These are phyloP conservation scores for Tenthredo notha DNA, from an alignment of 2,888 invertebrate species.

Conservation along the genomic window DNA sequence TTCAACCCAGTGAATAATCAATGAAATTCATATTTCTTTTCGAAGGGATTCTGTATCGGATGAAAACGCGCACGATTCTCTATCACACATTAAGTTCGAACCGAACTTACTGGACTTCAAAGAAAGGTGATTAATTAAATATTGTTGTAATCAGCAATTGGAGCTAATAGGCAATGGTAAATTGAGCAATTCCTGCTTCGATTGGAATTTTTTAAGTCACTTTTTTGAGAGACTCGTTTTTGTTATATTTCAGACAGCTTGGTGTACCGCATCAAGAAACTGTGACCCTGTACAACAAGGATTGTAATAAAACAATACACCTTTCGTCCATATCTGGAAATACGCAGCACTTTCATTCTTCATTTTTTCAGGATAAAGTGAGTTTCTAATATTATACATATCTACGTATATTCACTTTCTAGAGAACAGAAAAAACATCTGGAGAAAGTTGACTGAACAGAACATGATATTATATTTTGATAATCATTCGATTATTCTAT, in stretches of 20 bases:
- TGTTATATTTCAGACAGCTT: slow-evolving; percentile 84
- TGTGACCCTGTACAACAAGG: slow-evolving; percentile 93
- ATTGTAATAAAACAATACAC: slow-evolving; percentile 92
- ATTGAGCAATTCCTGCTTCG: not conserved
- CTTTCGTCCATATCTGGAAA: slow-evolving; percentile 96
- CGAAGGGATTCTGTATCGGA: slow-evolving; percentile 68
- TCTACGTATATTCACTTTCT: not conserved
- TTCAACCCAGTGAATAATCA: not conserved
- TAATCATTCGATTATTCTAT: no score
- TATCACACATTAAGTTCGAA: slow-evolving; percentile 82
- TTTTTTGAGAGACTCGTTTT: not conserved
- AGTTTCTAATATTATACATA: slow-evolving; percentile 66
- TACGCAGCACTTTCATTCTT: slow-evolving; percentile 97
- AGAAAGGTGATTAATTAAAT: slow-evolving; percentile 80
- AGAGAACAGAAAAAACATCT: not conserved
- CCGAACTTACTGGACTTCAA: slow-evolving; percentile 86
- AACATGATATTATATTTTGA: no score
- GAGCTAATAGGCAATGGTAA: not conserved
- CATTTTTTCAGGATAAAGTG: slow-evolving; percentile 97
- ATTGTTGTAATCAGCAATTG: not conserved
- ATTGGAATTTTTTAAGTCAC: slow-evolving; percentile 33
- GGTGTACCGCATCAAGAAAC: slow-evolving; percentile 92
- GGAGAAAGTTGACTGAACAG: no score
- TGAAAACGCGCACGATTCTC: slow-evolving; percentile 73
- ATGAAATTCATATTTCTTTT: slow-evolving; percentile 48